phyloP scores from a whole-genome alignment of 2,797 vertebrate genomes.

The Ctenopoma kingsleyae region DNA sequence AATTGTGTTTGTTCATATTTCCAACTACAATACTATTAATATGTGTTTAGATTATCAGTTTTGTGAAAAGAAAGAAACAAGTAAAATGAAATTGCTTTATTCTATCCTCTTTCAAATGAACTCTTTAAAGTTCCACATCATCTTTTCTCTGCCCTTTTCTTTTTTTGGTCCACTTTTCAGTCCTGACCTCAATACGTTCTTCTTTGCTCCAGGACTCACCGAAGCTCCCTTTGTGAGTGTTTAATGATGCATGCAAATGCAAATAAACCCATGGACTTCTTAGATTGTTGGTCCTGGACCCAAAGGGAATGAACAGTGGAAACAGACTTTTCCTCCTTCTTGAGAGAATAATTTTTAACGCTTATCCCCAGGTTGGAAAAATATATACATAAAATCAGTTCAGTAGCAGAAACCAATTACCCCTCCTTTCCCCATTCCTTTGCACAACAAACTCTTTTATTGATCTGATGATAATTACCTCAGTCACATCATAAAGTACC shows the following conservation, averaged over 20 bases:
- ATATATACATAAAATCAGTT: constrained; percentile 76
- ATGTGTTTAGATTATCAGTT: constrained; percentile 25
- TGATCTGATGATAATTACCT: constrained; percentile 87
- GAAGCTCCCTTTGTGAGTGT: constrained; percentile 58
- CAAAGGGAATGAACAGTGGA: constrained; percentile 41
- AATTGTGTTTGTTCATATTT: background rate
- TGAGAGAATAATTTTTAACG: constrained; percentile 61
- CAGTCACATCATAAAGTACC: constrained; percentile 88
- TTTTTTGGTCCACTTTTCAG: constrained; percentile 25
- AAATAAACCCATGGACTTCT: constrained; percentile 67
- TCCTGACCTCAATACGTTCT: constrained; percentile 35
- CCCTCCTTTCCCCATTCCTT: constrained; percentile 64
- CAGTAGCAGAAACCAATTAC: constrained; percentile 82
- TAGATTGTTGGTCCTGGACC: constrained; percentile 55
- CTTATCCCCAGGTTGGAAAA: constrained; percentile 56
- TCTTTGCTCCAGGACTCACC: constrained; percentile 51
- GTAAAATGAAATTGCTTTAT: constrained; percentile 20
- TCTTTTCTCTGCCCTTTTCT: constrained; percentile 19
- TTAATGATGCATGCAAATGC: constrained; percentile 76
- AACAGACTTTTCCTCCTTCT: constrained; percentile 40
- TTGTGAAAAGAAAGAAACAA: constrained; percentile 10
- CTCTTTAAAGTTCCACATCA: constrained; percentile 23
- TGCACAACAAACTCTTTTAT: constrained; percentile 85
- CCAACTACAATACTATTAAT: background rate
- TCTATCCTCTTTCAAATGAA: constrained; percentile 21